Percentiles rank a stretch among this genome's conserved stretches.
These are phyloP conservation scores for Scolopax mira DNA, from an alignment of 2,113 vertebrate genomes.

Conservation along the genomic window DNA sequence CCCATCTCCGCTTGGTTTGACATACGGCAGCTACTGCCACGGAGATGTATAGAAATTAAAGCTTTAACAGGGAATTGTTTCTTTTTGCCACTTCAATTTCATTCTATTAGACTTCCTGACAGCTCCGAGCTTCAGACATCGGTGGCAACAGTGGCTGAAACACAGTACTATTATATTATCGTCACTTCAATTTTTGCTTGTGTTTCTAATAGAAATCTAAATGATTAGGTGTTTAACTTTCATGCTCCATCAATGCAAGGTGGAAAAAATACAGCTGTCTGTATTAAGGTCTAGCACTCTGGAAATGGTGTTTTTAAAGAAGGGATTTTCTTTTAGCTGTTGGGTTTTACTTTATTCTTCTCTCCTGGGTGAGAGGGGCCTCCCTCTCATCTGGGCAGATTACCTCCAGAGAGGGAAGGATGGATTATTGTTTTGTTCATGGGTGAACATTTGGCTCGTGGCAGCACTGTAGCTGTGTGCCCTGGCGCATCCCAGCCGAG, in stretches of 20 bases:
- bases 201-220: slow-evolving; percentile 34
- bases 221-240: slow-evolving; percentile 27
- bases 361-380: background rate
- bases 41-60: background rate
- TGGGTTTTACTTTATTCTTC: background rate
- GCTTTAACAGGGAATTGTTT: slow-evolving; percentile 13
- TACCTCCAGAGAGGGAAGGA: background rate
- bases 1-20: background rate
- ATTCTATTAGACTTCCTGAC: background rate
- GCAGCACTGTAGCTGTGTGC: background rate
- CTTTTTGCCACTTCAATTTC: background rate
- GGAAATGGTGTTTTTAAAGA: background rate
- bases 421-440: background rate
- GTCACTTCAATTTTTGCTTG: slow-evolving; percentile 13
- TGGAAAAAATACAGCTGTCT: background rate
- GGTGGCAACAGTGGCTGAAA: background rate
- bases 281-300: background rate
- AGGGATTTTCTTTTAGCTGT: background rate
- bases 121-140: background rate
- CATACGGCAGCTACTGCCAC: background rate
- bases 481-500: background rate
- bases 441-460: background rate
- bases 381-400: background rate
- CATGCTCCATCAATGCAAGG: background rate
- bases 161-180: background rate